Conservation (phyloP, 2,888 invertebrate genomes). For the Tetropium fuscum region DNA sequence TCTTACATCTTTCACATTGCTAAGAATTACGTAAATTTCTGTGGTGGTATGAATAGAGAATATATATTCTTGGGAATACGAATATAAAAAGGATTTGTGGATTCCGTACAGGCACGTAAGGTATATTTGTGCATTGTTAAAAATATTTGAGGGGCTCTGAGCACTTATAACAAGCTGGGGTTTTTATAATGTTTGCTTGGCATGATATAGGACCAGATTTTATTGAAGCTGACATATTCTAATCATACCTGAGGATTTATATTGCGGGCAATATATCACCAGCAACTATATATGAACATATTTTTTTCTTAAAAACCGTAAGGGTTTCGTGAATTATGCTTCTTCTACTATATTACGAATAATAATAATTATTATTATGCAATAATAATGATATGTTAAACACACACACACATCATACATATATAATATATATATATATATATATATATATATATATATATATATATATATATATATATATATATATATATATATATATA, state of each 20-base stretch:
- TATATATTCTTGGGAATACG: not conserved
- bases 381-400: too few species aligned
- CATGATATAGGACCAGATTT: slow-evolving; percentile 28
- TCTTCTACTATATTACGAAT: too few species aligned
- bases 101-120: slow-evolving; percentile 6
- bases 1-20: too few species aligned
- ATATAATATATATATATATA: too few species aligned
- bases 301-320: too few species aligned
- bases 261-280: slow-evolving; percentile 17
- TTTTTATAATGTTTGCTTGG: slow-evolving; percentile 25
- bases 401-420: too few species aligned
- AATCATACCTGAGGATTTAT: slow-evolving; percentile 30
- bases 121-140: slow-evolving; percentile 26
- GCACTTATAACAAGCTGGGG: slow-evolving; percentile 31
- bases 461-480: too few species aligned
- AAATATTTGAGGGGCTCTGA: slow-evolving; percentile 25
- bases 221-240: slow-evolving; percentile 29
- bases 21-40: not conserved
- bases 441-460: too few species aligned
- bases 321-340: slow-evolving; percentile 15
- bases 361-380: too few species aligned
- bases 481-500: too few species aligned
- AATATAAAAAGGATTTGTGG: slow-evolving; percentile 4
- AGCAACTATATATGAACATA: too few species aligned
- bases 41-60: slow-evolving; percentile 1